A percentile compares a stretch with the other conserved stretches of the same genome.
Conservation (phyloP, 1,140 invertebrate genomes). For the Dendroctonus ponderosae region DNA sequence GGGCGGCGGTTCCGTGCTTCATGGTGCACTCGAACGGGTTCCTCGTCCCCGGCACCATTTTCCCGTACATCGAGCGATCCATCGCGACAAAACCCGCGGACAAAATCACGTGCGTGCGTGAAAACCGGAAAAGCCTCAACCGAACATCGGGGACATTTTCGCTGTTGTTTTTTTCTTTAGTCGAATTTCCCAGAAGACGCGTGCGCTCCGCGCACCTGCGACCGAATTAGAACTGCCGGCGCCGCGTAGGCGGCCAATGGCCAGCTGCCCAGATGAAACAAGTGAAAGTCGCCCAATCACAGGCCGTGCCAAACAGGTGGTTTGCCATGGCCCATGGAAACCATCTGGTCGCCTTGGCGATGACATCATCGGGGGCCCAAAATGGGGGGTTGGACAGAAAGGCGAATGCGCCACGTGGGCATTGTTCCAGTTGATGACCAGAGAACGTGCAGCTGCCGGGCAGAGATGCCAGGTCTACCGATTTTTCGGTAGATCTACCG, state of each 20-base stretch:
- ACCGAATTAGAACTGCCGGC: conserved; percentile 30
- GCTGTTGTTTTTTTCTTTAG: conserved; percentile 20
- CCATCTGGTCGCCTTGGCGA: too few relatives aligned
- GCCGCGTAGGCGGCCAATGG: conserved; percentile 22
- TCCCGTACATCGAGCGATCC: conserved; percentile 84
- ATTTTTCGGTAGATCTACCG: too few relatives aligned
- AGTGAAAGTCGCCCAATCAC: conserved; percentile 1
- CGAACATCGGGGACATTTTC: conserved; percentile 24
- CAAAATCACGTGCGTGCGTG: conserved; percentile 14
- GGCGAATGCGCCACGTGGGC: too few relatives aligned
- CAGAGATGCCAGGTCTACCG: too few relatives aligned
- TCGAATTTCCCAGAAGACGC: conserved; percentile 25
- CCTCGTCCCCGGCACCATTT: conserved; percentile 73
- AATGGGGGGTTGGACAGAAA: too few relatives aligned
- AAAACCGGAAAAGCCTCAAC: conserved; percentile 26
- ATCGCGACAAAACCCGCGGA: conserved; percentile 50
- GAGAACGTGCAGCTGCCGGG: too few relatives aligned
- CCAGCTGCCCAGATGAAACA: conserved; percentile 29
- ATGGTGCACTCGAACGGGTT: conserved; percentile 77
- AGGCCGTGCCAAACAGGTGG: too few relatives aligned
- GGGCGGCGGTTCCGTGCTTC: conserved; percentile 70
- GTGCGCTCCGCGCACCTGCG: conserved; percentile 7
- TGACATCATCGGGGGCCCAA: too few relatives aligned
- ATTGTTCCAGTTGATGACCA: too few relatives aligned
- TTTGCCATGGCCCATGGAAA: too few relatives aligned